These are phyloP conservation scores for Dreissena rostriformis DNA, from an alignment of 1,140 invertebrate genomes.

Conservation along the genomic window DNA sequence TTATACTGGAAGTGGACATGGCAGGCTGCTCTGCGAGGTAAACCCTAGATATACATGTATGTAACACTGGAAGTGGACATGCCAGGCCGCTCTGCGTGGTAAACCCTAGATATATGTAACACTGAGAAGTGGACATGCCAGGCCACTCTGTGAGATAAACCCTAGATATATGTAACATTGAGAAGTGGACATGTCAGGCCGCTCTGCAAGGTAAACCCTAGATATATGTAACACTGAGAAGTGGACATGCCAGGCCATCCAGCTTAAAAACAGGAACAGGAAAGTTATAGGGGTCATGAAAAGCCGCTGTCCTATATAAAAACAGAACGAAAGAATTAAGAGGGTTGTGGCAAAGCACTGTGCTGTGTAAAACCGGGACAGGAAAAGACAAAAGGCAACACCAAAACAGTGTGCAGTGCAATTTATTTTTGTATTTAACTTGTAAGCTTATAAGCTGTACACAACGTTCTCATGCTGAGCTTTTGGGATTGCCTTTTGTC, in stretches of 20 bases:
- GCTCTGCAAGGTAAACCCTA: constrained; percentile 78
- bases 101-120: background rate
- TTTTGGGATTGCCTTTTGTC: too few relatives aligned
- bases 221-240: background rate
- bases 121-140: constrained; percentile 81
- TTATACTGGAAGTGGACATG: constrained; percentile 82
- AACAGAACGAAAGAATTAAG: too few relatives aligned
- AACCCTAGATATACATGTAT: constrained; percentile 3
- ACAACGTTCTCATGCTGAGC: too few relatives aligned
- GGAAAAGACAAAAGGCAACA: too few relatives aligned
- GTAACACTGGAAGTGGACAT: background rate
- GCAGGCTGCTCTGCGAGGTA: constrained; percentile 79
- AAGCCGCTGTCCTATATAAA: too few relatives aligned
- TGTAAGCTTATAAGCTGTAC: too few relatives aligned
- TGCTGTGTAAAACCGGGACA: too few relatives aligned
- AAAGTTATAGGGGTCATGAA: constrained; percentile 81
- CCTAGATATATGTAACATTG: too few relatives aligned
- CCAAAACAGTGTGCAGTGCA: too few relatives aligned
- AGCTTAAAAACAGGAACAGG: constrained; percentile 41
- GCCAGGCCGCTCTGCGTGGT: background rate
- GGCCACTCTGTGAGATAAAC: constrained; percentile 79
- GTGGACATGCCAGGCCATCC: too few relatives aligned
- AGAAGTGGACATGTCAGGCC: constrained; percentile 81
- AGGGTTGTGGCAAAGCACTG: too few relatives aligned
- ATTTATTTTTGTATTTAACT: too few relatives aligned